Conservation (phyloP, 2,888 invertebrate species). For the Brassicogethes aeneus region DNA sequence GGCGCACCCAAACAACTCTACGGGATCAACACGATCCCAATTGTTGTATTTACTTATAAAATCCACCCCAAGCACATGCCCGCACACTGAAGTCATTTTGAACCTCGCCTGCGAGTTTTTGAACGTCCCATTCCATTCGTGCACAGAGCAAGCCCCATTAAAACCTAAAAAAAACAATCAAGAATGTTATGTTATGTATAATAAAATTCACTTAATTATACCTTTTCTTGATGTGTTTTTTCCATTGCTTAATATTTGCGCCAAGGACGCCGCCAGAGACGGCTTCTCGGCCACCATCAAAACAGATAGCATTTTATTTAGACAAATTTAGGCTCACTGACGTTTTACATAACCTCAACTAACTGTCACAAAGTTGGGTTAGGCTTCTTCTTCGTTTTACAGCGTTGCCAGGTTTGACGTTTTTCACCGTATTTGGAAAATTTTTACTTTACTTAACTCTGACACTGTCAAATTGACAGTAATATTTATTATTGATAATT, state of each 20-base stretch:
- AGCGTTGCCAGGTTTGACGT: no score
- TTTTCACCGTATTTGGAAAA: no score
- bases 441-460: no score
- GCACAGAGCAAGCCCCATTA: constrained; percentile 85
- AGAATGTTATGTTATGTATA: neutral
- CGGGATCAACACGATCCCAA: constrained; percentile 96
- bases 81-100: constrained; percentile 98
- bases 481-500: no score
- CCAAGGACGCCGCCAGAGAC: constrained; percentile 89
- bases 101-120: constrained; percentile 61
- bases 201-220: constrained; percentile 29
- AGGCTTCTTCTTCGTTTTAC: no score
- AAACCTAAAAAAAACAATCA: constrained; percentile 48
- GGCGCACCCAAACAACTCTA: constrained; percentile 85
- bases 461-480: no score
- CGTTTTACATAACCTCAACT: no score
- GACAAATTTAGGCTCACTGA: no score
- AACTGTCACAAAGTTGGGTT: no score
- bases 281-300: constrained; percentile 99
- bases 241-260: constrained; percentile 86
- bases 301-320: constrained; percentile 70
- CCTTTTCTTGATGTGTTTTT: constrained; percentile 69
- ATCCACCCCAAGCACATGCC: constrained; percentile 95
- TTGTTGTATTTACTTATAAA: constrained; percentile 91
- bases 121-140: constrained; percentile 88